Base-by-base conservation (phyloP, 1,140 invertebrate genomes). In the Atta texana region DNA sequence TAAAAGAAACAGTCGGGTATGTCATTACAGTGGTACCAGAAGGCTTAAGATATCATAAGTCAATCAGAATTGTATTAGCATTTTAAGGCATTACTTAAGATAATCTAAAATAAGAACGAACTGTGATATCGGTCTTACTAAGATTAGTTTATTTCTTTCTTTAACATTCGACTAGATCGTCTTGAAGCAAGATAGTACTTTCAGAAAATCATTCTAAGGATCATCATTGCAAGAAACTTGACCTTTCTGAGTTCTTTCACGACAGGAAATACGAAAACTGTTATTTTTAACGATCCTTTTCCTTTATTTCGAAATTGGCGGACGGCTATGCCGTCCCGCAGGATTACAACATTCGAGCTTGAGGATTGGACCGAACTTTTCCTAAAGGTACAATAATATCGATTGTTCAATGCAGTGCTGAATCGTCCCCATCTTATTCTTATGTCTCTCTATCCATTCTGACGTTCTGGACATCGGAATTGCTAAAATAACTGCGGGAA, bases 341-440 rank as follows among this genome's bases (percentile, higher is more conserved):
- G 80, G 68, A 82, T 82, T 51, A 66, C 68, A 34, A 21, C 21
- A 16, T 81, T 31, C 39, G 21, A 55, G 49, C n/a, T 18, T 69
- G 31, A 71, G 78, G 16, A 81, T 84, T 61, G 80, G 55, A 74
- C 55, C 28, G 55, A 74, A 28, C 28, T 61, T 1, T 57, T 84
- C 69, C 14, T 55, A 14, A 61, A 55, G 44, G 80, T 74, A 84
- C 53, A 74, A 82, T 82, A 72, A 82, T 84, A 84, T 84, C 14
- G 39, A 74, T 44, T 84, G 39, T 75, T 44, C 69, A 74, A n/a
- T 71, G 55, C 39, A 72, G 24, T 21, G 53, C 39, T 49, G 69
- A 74, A 82, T 72, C 24, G 49, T 3, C 34, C 53, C 3, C 53
- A 21, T 74, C 10, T 74, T 34, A 10, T 57, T 21, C 18, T 72